A percentile compares a stretch with the other conserved stretches of the same genome.
phyloP scores from a whole-genome alignment of 2,888 invertebrate species.

The Ischnura elegans region DNA sequence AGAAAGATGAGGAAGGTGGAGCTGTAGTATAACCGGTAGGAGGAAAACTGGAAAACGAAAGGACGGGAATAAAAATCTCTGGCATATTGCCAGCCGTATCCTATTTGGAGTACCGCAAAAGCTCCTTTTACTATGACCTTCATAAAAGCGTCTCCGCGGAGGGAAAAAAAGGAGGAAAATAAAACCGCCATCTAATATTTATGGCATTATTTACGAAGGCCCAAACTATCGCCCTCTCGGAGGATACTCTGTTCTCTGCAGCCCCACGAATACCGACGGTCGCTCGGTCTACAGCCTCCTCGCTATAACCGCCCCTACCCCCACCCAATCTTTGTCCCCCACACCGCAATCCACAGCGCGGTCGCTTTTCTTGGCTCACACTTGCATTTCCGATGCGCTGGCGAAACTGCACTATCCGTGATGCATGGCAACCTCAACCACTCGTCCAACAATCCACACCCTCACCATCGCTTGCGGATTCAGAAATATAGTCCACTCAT shows the following conservation, averaged over 20 bases:
- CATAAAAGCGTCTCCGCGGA: constrained; percentile 45
- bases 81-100: constrained; percentile 61
- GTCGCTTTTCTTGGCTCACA: neutral
- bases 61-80: constrained; percentile 45
- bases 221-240: neutral
- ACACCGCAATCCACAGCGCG: neutral
- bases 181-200: constrained; percentile 55
- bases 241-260: neutral
- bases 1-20: neutral
- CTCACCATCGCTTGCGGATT: no score
- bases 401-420: neutral
- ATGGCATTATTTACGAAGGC: constrained; percentile 59
- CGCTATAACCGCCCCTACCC: neutral
- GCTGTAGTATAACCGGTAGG: neutral
- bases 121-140: constrained; percentile 54
- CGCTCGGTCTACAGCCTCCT: neutral
- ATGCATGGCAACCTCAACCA: neutral
- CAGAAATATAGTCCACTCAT: no score
- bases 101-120: constrained; percentile 62
- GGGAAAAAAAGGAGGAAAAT: neutral
- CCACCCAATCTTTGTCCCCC: neutral
- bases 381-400: neutral
- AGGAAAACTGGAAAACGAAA: neutral
- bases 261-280: neutral
- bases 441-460: no score